phyloP scores from a whole-genome alignment of 1,140 invertebrate species.

The Rhizoglyphus robini region DNA sequence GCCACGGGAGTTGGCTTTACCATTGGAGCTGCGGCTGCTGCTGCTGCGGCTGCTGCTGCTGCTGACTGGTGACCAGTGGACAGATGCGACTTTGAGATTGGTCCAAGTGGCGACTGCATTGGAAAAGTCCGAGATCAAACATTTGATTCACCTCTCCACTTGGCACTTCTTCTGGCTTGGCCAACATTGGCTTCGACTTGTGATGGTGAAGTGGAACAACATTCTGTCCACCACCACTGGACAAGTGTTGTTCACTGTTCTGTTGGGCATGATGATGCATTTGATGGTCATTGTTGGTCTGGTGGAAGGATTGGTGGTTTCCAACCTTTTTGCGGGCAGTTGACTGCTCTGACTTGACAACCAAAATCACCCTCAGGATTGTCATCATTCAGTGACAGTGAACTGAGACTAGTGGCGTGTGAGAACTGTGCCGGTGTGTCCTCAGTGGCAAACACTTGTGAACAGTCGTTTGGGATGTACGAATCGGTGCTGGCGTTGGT shows the following conservation, averaged over 20 bases:
- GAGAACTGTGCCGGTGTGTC: constrained; percentile 66
- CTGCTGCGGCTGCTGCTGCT: too few relatives aligned
- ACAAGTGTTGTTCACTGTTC: neutral
- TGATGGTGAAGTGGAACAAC: too few relatives aligned
- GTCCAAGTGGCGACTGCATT: too few relatives aligned
- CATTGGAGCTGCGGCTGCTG: too few relatives aligned
- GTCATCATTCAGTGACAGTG: constrained; percentile 45
- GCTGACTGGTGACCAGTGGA: too few relatives aligned
- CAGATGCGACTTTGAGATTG: too few relatives aligned
- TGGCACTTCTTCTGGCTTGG: too few relatives aligned
- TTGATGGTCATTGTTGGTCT: neutral
- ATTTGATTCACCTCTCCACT: too few relatives aligned
- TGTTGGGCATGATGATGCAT: neutral
- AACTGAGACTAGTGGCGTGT: constrained; percentile 52
- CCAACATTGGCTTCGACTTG: too few relatives aligned
- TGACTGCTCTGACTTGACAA: neutral
- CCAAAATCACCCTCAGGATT: constrained; percentile 1
- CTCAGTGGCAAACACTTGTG: constrained; percentile 56
- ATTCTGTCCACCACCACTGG: neutral
- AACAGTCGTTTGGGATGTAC: neutral
- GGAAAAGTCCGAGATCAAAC: too few relatives aligned
- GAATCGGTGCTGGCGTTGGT: constrained; percentile 60
- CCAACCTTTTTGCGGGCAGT: neutral
- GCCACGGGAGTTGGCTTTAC: too few relatives aligned
- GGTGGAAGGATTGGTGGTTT: neutral